Evolutionary conservation across 2,113 vertebrate genomes (phyloP), one percentile per base, ranked within the genome.

Genomic region (Sigmodon hispidus): DNA sequence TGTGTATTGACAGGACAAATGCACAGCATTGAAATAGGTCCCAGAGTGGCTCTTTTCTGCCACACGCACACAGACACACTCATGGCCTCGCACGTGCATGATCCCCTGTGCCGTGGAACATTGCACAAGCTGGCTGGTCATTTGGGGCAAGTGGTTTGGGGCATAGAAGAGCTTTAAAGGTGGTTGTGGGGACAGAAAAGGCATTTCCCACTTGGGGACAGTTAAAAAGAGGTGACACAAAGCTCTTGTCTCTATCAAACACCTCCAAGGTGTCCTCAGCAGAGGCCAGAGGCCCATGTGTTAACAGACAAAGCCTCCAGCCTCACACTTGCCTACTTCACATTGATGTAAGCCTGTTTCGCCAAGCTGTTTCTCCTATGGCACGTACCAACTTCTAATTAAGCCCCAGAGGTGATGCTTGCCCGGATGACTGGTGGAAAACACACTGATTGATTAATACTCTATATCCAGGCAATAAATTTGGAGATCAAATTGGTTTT

Each of bases 381-480:
- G 45, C 83, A 91, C 50, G 88, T 96, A 93, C 93, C 95, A 89
- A 86, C 95, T 94, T 95, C 98, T 97, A 97, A 98, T 97, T 97
- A 98, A 87, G 17, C 61, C 97, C 94, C 95, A 90, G 95, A 95
- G 97, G 95, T 97, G 98, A 98, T 96, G 87, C 97, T 96, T 96
- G 91, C 85, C 93, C 31, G 0, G 93, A 96, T 83, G 96, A 95
- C 84, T 91, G 93, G 97, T 93, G 81, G 86, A 98, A 96, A 96
- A 96, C 94, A 76, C 93, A 95, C 96, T 97, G 98, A 98, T 98
- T 98, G 98, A 98, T 98, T 97, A 97, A 95, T 26, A 86, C 80
- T 96, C 97, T 96, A 19, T 12, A 95, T 80, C 95, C 91, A 93
- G 96, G 97, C 94, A 93, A 80, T 92, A 96, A 97, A 97, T 97